These are phyloP conservation scores for Oxytorus armatus DNA, from an alignment of 2,888 invertebrate genomes.

Conservation along the genomic window DNA sequence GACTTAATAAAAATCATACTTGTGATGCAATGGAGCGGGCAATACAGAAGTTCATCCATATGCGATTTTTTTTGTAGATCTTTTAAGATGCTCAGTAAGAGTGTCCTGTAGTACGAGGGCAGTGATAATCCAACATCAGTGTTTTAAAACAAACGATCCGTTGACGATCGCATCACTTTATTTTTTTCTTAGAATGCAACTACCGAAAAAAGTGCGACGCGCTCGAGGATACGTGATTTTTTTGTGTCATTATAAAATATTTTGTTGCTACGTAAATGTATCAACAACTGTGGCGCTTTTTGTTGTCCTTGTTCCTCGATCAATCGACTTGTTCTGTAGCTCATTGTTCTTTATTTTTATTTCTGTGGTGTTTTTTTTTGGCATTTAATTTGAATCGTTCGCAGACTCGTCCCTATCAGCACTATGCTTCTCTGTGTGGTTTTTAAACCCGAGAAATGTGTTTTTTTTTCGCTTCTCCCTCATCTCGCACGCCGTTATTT, in stretches of 20 bases:
- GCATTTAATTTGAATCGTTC: constrained; percentile 43
- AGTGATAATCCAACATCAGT: constrained; percentile 51
- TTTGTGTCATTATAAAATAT: constrained; percentile 56
- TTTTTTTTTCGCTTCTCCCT: neutral
- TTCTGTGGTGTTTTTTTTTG: constrained; percentile 47
- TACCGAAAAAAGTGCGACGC: constrained; percentile 40
- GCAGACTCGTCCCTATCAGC: constrained; percentile 1
- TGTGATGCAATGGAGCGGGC: constrained; percentile 52
- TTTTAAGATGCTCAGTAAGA: constrained; percentile 26
- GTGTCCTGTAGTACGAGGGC: constrained; percentile 52
- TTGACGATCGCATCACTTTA: constrained; percentile 19
- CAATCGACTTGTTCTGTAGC: constrained; percentile 18
- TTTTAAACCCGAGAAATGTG: constrained; percentile 15
- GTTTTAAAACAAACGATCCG: constrained; percentile 27
- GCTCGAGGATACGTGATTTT: constrained; percentile 27
- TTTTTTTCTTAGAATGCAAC: constrained; percentile 40
- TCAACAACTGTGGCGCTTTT: constrained; percentile 50
- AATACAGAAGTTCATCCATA: constrained; percentile 64
- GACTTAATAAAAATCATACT: constrained; percentile 33
- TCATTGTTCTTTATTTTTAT: constrained; percentile 2
- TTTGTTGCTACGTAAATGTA: constrained; percentile 58
- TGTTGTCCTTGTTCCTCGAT: constrained; percentile 31
- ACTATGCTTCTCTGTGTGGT: neutral
- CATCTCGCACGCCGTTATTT: constrained; percentile 60
- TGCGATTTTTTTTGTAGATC: constrained; percentile 40